Conservation (phyloP, 2,113 vertebrate species). For the Erythrocercus mccallii region DNA sequence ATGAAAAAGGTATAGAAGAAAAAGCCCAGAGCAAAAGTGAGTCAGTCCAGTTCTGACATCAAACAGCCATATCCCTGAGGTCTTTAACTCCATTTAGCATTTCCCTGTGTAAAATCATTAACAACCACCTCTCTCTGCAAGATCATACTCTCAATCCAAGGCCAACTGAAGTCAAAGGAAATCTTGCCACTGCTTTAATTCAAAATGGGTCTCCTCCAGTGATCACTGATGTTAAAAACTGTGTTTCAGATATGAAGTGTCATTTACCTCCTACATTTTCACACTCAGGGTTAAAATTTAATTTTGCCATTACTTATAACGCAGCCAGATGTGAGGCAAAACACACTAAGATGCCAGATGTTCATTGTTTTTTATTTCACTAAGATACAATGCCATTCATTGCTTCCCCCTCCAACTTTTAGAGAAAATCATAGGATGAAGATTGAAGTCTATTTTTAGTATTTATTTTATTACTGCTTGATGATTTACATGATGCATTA, state of each 20-base stretch:
- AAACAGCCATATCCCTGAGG: background rate
- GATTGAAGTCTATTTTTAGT: background rate
- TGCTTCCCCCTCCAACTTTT: background rate
- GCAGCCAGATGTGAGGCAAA: background rate
- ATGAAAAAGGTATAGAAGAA: background rate
- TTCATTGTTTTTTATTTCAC: background rate
- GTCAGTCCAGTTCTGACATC: background rate
- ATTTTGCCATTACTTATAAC: background rate
- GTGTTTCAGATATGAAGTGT: background rate
- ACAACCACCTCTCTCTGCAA: background rate
- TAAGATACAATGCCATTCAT: background rate
- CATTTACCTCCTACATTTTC: conserved; percentile 9
- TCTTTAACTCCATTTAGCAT: background rate
- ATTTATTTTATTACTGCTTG: background rate
- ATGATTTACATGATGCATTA: conserved; percentile 44
- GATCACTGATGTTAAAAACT: background rate
- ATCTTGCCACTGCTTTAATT: background rate
- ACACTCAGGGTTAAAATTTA: background rate
- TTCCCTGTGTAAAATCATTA: background rate
- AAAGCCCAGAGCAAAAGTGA: background rate
- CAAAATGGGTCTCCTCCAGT: background rate
- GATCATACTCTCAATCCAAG: background rate
- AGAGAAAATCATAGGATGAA: background rate
- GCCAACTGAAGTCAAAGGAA: background rate
- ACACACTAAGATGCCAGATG: background rate